Evolutionary conservation across 2,113 vertebrate genomes (phyloP).

Genomic region (Barnardius zonarius): DNA sequence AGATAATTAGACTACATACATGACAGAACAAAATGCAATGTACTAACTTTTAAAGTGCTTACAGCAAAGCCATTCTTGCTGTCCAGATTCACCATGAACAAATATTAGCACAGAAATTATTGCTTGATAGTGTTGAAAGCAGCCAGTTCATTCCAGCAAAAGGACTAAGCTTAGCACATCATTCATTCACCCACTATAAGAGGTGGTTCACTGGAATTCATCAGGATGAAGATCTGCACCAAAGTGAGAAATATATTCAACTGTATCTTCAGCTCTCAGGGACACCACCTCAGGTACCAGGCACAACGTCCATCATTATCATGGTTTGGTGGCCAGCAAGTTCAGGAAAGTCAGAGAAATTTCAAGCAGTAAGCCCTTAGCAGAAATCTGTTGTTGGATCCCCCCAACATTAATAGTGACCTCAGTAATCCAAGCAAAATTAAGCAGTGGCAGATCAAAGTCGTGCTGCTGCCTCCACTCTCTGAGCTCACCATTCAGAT

Average conservation of each 20-base stretch:
- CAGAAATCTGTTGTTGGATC: neutral
- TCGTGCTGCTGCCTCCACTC: neutral
- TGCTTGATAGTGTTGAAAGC: neutral
- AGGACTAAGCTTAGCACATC: neutral
- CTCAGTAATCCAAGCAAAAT: constrained; percentile 11
- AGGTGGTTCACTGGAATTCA: neutral
- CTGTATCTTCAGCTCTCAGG: neutral
- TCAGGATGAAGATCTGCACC: neutral
- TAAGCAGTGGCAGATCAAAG: constrained; percentile 45
- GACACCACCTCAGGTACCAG: neutral
- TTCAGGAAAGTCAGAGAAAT: neutral
- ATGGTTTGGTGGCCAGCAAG: neutral
- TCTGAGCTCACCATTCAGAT: constrained; percentile 63
- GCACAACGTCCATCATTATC: neutral
- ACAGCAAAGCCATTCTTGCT: neutral
- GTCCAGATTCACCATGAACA: neutral
- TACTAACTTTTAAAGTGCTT: neutral
- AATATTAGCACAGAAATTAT: neutral
- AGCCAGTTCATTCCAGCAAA: neutral
- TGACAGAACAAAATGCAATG: neutral
- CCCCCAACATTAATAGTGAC: neutral
- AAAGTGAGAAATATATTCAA: neutral
- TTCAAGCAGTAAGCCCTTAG: constrained; percentile 10
- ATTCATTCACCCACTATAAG: neutral
- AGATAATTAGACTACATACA: neutral